Conservation (phyloP, 64 coral and sea anemone species). For the Exaiptasia diaphana region DNA sequence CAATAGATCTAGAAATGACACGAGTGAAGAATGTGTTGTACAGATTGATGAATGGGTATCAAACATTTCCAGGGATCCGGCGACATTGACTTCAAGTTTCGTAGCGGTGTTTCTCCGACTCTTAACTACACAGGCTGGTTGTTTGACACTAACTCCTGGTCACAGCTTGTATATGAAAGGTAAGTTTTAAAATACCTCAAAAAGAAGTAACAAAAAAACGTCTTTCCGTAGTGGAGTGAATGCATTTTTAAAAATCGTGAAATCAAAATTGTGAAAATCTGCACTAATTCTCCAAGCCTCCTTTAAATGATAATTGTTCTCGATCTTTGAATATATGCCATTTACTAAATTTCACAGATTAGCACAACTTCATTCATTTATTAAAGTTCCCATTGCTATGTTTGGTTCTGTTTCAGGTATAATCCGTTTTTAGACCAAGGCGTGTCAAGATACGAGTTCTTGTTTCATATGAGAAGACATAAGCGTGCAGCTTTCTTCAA, state of each 20-base stretch:
- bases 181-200: no score
- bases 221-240: no score
- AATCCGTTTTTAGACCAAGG: slow-evolving; percentile 98
- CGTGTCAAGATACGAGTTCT: slow-evolving; percentile 92
- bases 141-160: slow-evolving; percentile 99
- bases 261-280: no score
- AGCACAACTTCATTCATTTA: no score
- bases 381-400: no score
- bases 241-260: no score
- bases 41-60: neutral
- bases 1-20: no score
- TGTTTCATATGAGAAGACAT: slow-evolving; percentile 97
- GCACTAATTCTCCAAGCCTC: no score
- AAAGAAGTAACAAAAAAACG: no score
- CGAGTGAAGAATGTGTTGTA: neutral
- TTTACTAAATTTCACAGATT: no score
- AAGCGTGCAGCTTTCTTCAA: slow-evolving; percentile 98
- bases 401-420: slow-evolving; percentile 63
- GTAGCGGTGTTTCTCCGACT: slow-evolving; percentile 94
- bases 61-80: slow-evolving; percentile 46
- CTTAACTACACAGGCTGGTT: slow-evolving; percentile 98
- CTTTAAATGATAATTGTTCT: no score
- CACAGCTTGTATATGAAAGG: slow-evolving; percentile 99
- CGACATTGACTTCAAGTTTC: slow-evolving; percentile 91
- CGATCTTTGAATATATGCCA: no score